Percentiles rank a stretch among this genome's conserved stretches.
Evolutionary conservation across 2,888 invertebrate species (phyloP).

Genomic region (Panopea generosa): DNA sequence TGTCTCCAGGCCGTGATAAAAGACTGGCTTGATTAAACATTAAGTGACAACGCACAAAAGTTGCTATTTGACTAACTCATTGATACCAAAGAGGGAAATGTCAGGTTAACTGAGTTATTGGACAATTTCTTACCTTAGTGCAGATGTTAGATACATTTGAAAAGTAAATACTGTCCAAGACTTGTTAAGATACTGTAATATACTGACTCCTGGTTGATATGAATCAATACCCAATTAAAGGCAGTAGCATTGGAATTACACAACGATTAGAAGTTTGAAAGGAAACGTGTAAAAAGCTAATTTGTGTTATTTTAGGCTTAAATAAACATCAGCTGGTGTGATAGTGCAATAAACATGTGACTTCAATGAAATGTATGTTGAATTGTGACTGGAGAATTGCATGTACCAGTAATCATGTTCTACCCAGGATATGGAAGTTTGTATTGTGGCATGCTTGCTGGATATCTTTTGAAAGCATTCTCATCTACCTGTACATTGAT

Average conservation of each 20-base stretch:
- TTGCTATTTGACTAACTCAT: conserved; percentile 58
- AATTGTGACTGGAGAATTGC: too few relatives aligned
- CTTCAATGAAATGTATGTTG: too few relatives aligned
- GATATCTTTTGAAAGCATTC: too few relatives aligned
- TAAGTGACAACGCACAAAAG: conserved; percentile 9
- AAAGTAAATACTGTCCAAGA: neutral
- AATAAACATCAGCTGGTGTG: neutral
- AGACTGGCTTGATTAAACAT: neutral
- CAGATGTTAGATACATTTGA: neutral
- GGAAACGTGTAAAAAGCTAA: neutral
- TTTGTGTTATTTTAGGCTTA: neutral
- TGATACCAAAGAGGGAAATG: conserved; percentile 22
- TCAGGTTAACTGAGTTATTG: conserved; percentile 15
- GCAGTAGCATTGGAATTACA: too few relatives aligned
- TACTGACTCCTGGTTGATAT: neutral
- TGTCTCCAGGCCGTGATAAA: neutral
- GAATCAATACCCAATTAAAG: neutral
- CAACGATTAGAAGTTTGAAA: neutral
- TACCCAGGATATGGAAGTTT: too few relatives aligned
- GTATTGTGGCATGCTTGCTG: too few relatives aligned
- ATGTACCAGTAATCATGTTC: too few relatives aligned
- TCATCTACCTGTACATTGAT: neutral
- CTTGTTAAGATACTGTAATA: neutral
- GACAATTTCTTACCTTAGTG: neutral
- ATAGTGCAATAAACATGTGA: too few relatives aligned